Conservation (phyloP, 2,113 vertebrate genomes). For the Phyllostomus hastatus region DNA sequence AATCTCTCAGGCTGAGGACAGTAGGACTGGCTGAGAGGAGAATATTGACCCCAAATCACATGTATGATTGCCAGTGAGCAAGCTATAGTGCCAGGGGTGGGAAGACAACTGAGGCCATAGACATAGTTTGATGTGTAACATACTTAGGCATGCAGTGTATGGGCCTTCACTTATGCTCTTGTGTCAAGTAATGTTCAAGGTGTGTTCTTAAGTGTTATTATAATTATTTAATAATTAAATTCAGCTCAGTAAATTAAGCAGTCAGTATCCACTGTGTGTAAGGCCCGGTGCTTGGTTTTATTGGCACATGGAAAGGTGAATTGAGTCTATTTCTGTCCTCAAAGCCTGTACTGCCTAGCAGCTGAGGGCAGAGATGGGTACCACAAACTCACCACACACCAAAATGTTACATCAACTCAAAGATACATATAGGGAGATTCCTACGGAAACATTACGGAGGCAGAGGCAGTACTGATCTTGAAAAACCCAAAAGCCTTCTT, state of each 20-base stretch:
- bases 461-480: neutral
- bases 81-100: accelerated
- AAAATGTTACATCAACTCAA: neutral
- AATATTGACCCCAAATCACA: neutral
- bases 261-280: neutral
- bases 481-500: neutral
- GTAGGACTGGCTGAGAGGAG: neutral
- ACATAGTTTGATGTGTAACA: neutral
- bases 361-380: neutral
- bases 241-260: neutral
- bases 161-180: neutral
- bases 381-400: neutral
- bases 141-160: neutral
- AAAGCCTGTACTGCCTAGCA: neutral
- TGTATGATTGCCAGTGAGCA: neutral
- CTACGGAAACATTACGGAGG: neutral
- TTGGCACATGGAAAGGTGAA: neutral
- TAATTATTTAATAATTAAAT: neutral
- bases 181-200: neutral
- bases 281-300: neutral
- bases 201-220: neutral
- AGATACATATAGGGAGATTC: neutral
- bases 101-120: neutral
- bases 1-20: neutral
- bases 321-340: neutral